Conservation (phyloP, 2,113 vertebrate genomes). For the Xerus inauris region DNA sequence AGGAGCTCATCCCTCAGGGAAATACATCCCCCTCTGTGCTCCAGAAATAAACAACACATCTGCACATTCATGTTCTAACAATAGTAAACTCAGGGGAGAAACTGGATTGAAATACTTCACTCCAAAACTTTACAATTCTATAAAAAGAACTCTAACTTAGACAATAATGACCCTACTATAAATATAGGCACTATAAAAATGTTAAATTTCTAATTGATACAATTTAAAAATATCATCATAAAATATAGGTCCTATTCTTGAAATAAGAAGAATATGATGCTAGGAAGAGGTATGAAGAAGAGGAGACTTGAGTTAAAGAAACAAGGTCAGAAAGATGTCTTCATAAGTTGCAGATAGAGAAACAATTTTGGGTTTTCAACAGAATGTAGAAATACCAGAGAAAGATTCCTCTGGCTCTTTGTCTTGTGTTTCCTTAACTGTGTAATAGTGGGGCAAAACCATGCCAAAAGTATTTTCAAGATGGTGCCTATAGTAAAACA, state of each 20-base stretch:
- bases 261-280: neutral
- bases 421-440: neutral
- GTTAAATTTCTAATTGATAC: neutral
- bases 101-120: neutral
- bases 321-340: neutral
- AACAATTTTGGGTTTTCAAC: neutral
- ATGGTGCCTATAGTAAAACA: neutral
- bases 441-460: neutral
- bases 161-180: neutral
- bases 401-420: neutral
- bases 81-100: neutral
- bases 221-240: neutral
- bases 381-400: neutral
- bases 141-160: neutral
- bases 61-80: neutral
- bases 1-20: neutral
- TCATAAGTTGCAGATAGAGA: neutral
- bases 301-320: neutral
- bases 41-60: neutral
- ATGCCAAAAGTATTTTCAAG: neutral
- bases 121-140: neutral
- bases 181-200: neutral
- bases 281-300: neutral
- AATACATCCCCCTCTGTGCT: neutral
- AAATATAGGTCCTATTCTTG: neutral